Percentiles rank a stretch among this genome's conserved stretches.
phyloP scores from a whole-genome alignment of 2,888 invertebrate species.

The Hypsopygia costalis region DNA sequence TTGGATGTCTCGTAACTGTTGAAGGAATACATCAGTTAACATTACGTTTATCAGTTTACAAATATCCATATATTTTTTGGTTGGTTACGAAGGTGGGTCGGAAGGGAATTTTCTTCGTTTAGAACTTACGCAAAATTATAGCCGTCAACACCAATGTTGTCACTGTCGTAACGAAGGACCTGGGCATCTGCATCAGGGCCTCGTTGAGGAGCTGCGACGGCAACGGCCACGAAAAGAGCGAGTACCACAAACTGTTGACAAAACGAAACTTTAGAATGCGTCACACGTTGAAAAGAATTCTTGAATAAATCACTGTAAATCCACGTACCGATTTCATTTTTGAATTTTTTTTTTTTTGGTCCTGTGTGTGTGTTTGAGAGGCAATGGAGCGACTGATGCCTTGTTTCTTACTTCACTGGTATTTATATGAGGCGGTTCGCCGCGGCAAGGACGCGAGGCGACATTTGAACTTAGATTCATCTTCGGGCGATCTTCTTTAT shows the following conservation, averaged over 20 bases:
- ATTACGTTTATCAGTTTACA: not conserved
- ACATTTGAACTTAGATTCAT: conserved; percentile 72
- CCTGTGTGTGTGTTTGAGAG: conserved; percentile 38
- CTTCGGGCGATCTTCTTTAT: conserved; percentile 37
- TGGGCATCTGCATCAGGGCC: conserved; percentile 40
- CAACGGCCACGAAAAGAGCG: conserved; percentile 49
- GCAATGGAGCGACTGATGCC: conserved; percentile 65
- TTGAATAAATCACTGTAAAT: not conserved
- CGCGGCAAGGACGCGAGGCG: conserved; percentile 63
- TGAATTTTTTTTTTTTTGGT: conserved; percentile 31
- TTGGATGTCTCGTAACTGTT: conserved; percentile 51
- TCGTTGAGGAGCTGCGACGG: conserved; percentile 37
- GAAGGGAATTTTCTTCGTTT: not conserved
- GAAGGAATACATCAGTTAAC: no score
- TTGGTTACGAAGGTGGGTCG: not conserved
- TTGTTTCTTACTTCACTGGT: conserved; percentile 30
- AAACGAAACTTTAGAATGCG: conserved; percentile 2
- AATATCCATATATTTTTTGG: conserved; percentile 1
- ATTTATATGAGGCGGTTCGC: conserved; percentile 55
- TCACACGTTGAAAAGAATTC: not conserved
- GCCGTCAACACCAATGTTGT: conserved; percentile 54
- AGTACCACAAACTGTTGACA: conserved; percentile 58
- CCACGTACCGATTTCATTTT: conserved; percentile 77
- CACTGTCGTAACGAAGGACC: conserved; percentile 28
- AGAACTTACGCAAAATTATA: conserved; percentile 49